These are phyloP conservation scores for Buathra laborator DNA, from an alignment of 2,888 invertebrate genomes.

Conservation along the genomic window DNA sequence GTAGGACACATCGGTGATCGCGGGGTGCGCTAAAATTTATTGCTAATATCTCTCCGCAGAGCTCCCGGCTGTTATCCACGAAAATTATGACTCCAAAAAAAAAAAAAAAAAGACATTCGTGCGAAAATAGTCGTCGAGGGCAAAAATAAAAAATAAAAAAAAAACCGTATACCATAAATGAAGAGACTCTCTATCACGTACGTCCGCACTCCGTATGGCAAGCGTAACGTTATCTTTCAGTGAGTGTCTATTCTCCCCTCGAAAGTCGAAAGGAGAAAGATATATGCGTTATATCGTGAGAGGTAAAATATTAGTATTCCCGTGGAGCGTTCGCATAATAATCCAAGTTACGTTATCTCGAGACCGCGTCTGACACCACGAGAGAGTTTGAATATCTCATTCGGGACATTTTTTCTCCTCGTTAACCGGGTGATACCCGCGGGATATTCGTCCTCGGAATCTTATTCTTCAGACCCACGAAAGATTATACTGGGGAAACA, in stretches of 20 bases:
- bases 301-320: slow-evolving; percentile 13
- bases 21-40: slow-evolving; percentile 48
- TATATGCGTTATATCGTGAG: background rate
- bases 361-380: slow-evolving; percentile 4
- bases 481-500: background rate
- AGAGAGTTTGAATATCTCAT: background rate
- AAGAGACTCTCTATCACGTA: background rate
- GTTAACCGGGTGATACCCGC: background rate
- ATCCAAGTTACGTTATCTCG: slow-evolving; percentile 24
- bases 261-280: background rate
- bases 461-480: background rate
- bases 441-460: slow-evolving; percentile 19
- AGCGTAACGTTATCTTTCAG: slow-evolving; percentile 16
- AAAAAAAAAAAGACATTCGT: background rate
- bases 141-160: background rate
- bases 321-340: slow-evolving; percentile 4
- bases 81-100: slow-evolving; percentile 43
- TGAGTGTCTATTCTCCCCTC: background rate
- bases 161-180: slow-evolving; percentile 6
- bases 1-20: slow-evolving; percentile 17
- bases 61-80: slow-evolving; percentile 22
- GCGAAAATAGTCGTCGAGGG: slow-evolving; percentile 17
- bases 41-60: slow-evolving; percentile 46
- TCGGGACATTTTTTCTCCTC: slow-evolving; percentile 7
- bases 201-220: background rate